A percentile compares a stretch with the other conserved stretches of the same genome.
Conservation (phyloP, 2,888 invertebrate species). For the Protonemura montana region DNA sequence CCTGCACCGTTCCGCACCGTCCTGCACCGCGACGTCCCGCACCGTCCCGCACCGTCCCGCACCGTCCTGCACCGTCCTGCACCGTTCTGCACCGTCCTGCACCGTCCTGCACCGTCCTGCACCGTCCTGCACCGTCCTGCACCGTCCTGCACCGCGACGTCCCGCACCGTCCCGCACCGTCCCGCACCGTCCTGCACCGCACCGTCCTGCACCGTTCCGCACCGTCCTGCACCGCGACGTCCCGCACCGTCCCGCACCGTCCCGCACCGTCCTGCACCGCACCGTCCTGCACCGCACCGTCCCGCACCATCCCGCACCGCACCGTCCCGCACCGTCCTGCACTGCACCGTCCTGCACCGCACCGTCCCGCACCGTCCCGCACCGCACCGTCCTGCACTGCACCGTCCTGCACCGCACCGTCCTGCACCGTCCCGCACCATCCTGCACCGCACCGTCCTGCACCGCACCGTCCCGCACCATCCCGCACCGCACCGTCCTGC, state of each 20-base stretch:
- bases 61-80: neutral
- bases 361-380: neutral
- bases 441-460: neutral
- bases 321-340: no score
- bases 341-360: neutral
- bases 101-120: neutral
- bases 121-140: neutral
- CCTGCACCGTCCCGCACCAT: neutral
- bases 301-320: neutral
- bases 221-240: neutral
- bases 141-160: neutral
- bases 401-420: neutral
- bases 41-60: neutral
- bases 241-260: no score
- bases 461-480: neutral
- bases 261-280: no score
- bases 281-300: neutral
- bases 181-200: neutral
- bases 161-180: neutral
- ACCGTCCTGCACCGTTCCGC: neutral
- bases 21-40: neutral
- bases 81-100: neutral
- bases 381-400: no score
- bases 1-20: neutral
- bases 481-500: neutral